Conservation (phyloP, 2,888 invertebrate species). For the Nymphalis urticae region DNA sequence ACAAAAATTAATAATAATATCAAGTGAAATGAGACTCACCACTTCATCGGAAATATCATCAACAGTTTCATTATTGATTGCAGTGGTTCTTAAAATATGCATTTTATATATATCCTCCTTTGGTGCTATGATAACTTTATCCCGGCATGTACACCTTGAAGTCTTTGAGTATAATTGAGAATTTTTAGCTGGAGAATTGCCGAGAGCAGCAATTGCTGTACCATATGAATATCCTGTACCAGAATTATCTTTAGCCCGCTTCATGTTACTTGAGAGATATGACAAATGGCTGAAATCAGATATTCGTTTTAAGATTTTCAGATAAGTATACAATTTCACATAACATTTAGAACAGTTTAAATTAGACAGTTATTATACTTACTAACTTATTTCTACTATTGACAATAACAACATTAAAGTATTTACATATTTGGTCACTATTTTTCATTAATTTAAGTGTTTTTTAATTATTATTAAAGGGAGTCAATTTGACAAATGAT, state of each 20-base stretch:
- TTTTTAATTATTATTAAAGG: slow-evolving; percentile 6
- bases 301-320: neutral
- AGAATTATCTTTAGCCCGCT: slow-evolving; percentile 72
- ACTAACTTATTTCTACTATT: no score
- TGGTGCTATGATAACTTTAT: slow-evolving; percentile 47
- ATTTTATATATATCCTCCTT: slow-evolving; percentile 54
- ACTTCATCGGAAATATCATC: slow-evolving; percentile 52
- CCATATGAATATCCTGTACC: slow-evolving; percentile 73
- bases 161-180: slow-evolving; percentile 46
- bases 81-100: slow-evolving; percentile 67
- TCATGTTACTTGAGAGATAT: slow-evolving; percentile 60
- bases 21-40: slow-evolving; percentile 51
- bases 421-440: neutral
- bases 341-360: no score
- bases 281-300: slow-evolving; percentile 58
- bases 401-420: neutral
- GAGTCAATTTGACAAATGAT: slow-evolving; percentile 1
- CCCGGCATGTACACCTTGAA: slow-evolving; percentile 56
- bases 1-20: neutral
- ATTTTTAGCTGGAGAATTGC: slow-evolving; percentile 48
- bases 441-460: slow-evolving; percentile 7
- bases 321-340: no score
- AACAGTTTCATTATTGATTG: slow-evolving; percentile 63
- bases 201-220: slow-evolving; percentile 60
- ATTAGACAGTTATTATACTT: no score